Base-by-base conservation (phyloP, 2,797 vertebrate species). In the Hozukius guyotensis region DNA sequence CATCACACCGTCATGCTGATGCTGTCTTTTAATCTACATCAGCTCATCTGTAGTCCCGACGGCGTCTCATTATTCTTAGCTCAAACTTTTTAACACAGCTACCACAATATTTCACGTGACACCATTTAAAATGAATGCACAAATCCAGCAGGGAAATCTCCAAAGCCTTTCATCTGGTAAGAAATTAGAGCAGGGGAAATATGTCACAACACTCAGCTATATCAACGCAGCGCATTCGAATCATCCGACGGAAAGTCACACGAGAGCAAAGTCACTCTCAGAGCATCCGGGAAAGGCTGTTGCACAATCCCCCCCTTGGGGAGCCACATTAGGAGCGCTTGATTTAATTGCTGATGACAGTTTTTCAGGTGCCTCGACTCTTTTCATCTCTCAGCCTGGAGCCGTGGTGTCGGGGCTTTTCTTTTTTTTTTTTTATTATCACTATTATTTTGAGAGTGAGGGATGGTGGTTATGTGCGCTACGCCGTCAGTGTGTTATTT, bases 281-380 rank as follows among this genome's bases (percentile, higher is more conserved):
- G 53, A 87, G 78, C 81, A 80, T 81, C 72, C 72, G 29, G 73
- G 52, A 73, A 72, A 80, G 71, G 72, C 68, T 80, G 85, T 78
- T 83, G 77, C 75, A 59, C 77, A 74, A 69, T 9, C 64, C 77
- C 81, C 85, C 59, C 0, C 56, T 0, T 52, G n/a, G 77, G 91
- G 83, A 69, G 55, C 16, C 25, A 34, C 75, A 77, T 88, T 81
- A 86, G 87, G 86, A 87, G 34, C 73, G 63, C 80, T 83, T 78
- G 69, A 87, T 92, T 91, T 93, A 92, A 95, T 93, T 93, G 92
- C 90, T 82, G 88, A 92, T 93, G 91, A 92, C 83, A 91, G 86
- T 90, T 91, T 87, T 92, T 81, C 80, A 86, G 83, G 84, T 88
- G 77, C 81, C 89, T 84, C 16, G 8, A 82, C 85, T 66, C 69